Percentiles rank a stretch among this genome's conserved stretches.
Evolutionary conservation across 2,113 vertebrate species (phyloP).

Genomic region (Nyctereutes procyonoides): DNA sequence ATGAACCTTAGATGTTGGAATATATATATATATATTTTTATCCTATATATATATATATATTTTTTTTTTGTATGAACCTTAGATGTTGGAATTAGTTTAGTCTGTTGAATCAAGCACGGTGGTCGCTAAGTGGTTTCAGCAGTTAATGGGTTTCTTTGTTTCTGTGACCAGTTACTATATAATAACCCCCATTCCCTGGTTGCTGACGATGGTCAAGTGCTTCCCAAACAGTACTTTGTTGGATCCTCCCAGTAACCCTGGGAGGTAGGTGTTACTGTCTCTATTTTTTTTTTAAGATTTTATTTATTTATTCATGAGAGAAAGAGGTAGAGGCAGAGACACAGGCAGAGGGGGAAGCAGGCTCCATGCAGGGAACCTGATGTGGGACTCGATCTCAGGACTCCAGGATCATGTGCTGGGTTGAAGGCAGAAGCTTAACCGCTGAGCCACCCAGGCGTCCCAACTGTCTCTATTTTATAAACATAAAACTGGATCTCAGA

Average conservation of each 20-base stretch:
- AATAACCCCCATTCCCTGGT: background rate
- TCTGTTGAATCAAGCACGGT: background rate
- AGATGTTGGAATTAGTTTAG: constrained; percentile 22
- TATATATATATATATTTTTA: background rate
- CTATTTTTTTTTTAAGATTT: background rate
- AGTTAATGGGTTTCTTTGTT: background rate
- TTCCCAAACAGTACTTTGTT: constrained; percentile 14
- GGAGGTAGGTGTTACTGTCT: background rate
- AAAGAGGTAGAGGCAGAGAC: no score
- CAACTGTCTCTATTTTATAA: background rate
- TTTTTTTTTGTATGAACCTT: background rate
- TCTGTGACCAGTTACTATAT: background rate
- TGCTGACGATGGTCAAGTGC: background rate
- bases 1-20: background rate
- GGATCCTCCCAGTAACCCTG: background rate
- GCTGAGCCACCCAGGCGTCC: no score
- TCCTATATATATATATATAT: no score
- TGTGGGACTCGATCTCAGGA: no score
- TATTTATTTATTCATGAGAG: no score
- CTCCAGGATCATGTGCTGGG: no score
- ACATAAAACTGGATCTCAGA: constrained; percentile 50
- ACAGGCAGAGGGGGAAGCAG: no score
- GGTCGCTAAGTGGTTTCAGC: background rate
- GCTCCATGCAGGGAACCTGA: no score
- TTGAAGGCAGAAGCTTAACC: no score